Percentiles rank a stretch among this genome's conserved stretches.
Evolutionary conservation across 2,888 invertebrate genomes (phyloP).

Genomic region (Plagiodera versicolora): DNA sequence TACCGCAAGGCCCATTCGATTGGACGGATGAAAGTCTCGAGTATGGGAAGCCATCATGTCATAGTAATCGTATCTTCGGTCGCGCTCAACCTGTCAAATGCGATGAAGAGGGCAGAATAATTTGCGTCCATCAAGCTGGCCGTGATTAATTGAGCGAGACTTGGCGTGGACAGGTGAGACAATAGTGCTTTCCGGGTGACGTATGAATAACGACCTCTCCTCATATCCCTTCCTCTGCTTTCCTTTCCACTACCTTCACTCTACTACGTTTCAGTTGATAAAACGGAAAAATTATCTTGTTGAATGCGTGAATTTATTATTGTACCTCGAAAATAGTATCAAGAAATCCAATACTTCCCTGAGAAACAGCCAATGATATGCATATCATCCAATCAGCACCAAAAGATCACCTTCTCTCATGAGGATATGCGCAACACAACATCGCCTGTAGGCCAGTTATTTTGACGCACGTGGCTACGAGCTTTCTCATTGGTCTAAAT

Average conservation of each 20-base stretch:
- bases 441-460: neutral
- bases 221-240: neutral
- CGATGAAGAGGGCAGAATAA: slow-evolving; percentile 50
- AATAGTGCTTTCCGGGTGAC: slow-evolving; percentile 46
- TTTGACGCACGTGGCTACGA: neutral
- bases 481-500: neutral
- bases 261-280: neutral
- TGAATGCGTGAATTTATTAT: no score
- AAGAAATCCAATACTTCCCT: no score
- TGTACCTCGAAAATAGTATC: no score
- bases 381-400: no score
- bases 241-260: neutral
- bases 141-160: slow-evolving; percentile 50
- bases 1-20: neutral
- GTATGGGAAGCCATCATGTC: slow-evolving; percentile 9
- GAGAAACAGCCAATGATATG: no score
- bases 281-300: neutral
- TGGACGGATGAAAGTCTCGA: slow-evolving; percentile 17
- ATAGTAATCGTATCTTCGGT: slow-evolving; percentile 35
- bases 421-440: no score
- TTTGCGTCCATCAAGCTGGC: slow-evolving; percentile 50
- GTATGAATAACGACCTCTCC: slow-evolving; percentile 44
- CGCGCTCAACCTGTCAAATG: slow-evolving; percentile 41
- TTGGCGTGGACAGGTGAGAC: slow-evolving; percentile 52
- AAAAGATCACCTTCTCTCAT: no score